Percentiles rank a stretch among this genome's conserved stretches.
Evolutionary conservation across 2,113 vertebrate species (phyloP).

Genomic region (Phrynocephalus versicolor): DNA sequence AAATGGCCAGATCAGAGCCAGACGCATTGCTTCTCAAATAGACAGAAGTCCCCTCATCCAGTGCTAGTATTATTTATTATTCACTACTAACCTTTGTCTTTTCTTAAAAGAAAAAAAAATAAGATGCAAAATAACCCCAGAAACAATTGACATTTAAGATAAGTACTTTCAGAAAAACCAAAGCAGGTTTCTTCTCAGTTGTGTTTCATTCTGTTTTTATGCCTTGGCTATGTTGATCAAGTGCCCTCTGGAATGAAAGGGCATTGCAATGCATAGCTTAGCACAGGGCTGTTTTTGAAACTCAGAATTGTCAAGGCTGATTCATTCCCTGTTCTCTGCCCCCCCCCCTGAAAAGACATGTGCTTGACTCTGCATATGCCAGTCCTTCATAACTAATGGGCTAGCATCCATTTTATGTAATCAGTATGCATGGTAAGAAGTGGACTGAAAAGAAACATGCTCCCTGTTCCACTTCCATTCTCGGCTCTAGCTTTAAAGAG

Average conservation of each 20-base stretch:
- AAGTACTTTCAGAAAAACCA: not conserved
- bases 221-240: not conserved
- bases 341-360: no score
- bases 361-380: not conserved
- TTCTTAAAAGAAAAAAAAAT: not conserved
- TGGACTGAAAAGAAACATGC: not conserved
- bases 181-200: not conserved
- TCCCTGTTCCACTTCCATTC: not conserved
- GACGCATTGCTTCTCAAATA: not conserved
- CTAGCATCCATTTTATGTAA: not conserved
- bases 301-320: not conserved
- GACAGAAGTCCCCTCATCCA: not conserved
- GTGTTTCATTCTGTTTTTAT: not conserved
- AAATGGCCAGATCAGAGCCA: not conserved
- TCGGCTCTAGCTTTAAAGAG: not conserved
- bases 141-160: not conserved
- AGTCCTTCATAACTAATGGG: not conserved
- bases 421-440: not conserved
- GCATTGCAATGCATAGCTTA: not conserved
- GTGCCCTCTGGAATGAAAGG: not conserved
- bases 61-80: conserved; percentile 10
- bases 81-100: conserved; percentile 20
- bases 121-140: conserved; percentile 8
- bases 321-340: not conserved
- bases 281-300: not conserved